Conservation (phyloP, 2,113 vertebrate species). For the Gracilinanus agilis region DNA sequence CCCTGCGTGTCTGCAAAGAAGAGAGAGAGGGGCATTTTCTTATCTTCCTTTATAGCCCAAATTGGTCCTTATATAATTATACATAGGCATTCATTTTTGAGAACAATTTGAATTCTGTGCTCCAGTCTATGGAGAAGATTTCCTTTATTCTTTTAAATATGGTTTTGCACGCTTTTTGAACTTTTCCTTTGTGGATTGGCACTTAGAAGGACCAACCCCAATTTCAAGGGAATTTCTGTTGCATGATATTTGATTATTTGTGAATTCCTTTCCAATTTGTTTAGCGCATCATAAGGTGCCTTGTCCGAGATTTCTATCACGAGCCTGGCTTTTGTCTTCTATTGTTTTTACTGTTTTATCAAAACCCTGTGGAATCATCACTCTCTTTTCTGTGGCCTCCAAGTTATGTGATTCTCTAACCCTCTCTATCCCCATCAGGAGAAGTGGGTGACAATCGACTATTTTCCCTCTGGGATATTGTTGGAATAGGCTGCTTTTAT, state of each 20-base stretch:
- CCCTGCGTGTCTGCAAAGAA: background rate
- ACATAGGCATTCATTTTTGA: background rate
- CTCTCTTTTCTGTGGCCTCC: background rate
- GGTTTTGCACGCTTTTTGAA: background rate
- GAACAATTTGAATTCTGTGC: background rate
- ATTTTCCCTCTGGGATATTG: constrained; percentile 60
- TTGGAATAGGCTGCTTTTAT: constrained; percentile 56
- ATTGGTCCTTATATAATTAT: background rate
- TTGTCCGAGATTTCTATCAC: constrained; percentile 36
- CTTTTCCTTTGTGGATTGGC: constrained; percentile 44
- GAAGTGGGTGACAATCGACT: constrained; percentile 56
- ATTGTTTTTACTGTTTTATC: constrained; percentile 35
- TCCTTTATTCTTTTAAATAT: background rate
- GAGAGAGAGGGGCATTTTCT: background rate
- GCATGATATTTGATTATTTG: background rate
- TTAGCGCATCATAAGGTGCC: constrained; percentile 22
- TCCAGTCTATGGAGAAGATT: background rate
- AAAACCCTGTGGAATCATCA: constrained; percentile 53
- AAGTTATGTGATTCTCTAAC: constrained; percentile 59
- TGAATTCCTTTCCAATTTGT: constrained; percentile 30
- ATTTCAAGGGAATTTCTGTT: constrained; percentile 36
- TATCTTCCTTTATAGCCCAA: background rate
- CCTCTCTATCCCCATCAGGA: constrained; percentile 47
- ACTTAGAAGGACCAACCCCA: constrained; percentile 48
- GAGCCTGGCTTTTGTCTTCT: constrained; percentile 18